Evolutionary conservation across 2,888 invertebrate species (phyloP).

Genomic region (Chydorus sphaericus): DNA sequence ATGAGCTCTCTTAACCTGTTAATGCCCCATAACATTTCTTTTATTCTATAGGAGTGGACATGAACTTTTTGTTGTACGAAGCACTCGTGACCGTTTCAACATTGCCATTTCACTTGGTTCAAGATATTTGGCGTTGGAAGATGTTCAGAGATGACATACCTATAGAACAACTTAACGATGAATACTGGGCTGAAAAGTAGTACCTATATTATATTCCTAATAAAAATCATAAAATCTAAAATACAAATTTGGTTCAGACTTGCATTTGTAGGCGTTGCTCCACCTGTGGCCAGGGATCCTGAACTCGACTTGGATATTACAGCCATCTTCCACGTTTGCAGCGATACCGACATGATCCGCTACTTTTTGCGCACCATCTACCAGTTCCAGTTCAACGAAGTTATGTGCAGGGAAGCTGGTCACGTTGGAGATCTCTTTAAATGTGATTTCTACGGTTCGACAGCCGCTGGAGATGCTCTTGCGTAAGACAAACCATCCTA

Average conservation of each 20-base stretch:
- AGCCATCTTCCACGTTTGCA: conserved; percentile 23
- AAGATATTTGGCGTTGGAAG: conserved; percentile 26
- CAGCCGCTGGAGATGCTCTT: conserved; percentile 28
- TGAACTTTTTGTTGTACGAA: conserved; percentile 27
- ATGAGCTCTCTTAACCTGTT: not conserved
- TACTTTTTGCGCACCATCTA: conserved; percentile 34
- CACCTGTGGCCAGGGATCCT: conserved; percentile 20
- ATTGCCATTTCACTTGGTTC: conserved; percentile 28
- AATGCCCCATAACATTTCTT: not conserved
- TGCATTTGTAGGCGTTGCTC: conserved; percentile 21
- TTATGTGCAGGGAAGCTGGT: conserved; percentile 30
- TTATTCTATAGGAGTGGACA: conserved; percentile 23
- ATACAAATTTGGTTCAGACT: too few relatives aligned
- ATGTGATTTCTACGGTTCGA: conserved; percentile 33
- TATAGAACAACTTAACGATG: conserved; percentile 25
- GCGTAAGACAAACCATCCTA: too few relatives aligned
- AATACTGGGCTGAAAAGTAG: conserved; percentile 27
- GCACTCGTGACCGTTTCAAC: conserved; percentile 27
- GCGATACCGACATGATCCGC: conserved; percentile 25
- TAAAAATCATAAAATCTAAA: not conserved
- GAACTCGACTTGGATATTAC: conserved; percentile 21
- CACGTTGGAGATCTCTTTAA: conserved; percentile 23
- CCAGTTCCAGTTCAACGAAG: conserved; percentile 36
- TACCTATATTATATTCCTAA: too few relatives aligned
- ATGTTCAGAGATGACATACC: conserved; percentile 20